Evolutionary conservation across 2,888 invertebrate species (phyloP).

Genomic region (Resseliella maxima): DNA sequence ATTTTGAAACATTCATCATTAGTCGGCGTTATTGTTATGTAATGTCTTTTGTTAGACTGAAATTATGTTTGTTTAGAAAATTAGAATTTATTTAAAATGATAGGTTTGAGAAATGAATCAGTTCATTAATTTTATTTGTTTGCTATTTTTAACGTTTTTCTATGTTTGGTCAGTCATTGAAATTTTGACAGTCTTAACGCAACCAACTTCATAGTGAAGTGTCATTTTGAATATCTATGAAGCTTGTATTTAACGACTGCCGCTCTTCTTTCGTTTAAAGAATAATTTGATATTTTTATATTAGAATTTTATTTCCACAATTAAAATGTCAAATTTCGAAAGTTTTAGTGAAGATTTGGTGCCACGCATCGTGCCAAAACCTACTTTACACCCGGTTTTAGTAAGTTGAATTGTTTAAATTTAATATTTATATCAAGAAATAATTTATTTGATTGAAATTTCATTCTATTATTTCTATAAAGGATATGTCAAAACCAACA

Average conservation of each 20-base stretch:
- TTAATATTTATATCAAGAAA: no score
- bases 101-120: not conserved
- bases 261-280: not conserved
- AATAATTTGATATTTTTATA: not conserved
- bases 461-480: not conserved
- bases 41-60: no score
- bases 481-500: conserved; percentile 47
- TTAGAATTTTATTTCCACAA: not conserved
- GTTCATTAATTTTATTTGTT: not conserved
- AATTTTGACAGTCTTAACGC: not conserved
- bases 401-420: conserved; percentile 53
- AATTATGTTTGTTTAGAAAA: no score
- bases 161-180: not conserved
- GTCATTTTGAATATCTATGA: conserved; percentile 19
- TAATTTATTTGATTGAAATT: not conserved
- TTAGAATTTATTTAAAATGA: no score
- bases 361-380: conserved; percentile 3
- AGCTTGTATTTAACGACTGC: not conserved
- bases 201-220: conserved; percentile 31
- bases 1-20: no score
- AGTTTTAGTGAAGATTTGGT: conserved; percentile 55
- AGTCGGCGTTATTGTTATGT: no score
- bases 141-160: not conserved
- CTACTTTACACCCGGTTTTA: not conserved
- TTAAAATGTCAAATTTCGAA: conserved; percentile 1